These are phyloP conservation scores for Atherix ibis DNA, from an alignment of 2,888 invertebrate species.

Conservation along the genomic window DNA sequence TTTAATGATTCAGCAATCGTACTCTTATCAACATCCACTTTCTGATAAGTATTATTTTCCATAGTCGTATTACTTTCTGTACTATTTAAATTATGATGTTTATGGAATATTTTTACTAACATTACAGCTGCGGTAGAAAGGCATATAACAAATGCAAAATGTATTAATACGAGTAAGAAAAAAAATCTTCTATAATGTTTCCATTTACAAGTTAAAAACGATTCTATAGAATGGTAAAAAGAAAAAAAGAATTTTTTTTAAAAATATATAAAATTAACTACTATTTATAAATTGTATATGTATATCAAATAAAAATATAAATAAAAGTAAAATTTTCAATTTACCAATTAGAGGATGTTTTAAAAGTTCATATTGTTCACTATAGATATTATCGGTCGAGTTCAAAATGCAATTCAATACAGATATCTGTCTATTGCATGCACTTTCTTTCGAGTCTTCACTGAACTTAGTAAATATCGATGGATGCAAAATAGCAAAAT, in stretches of 20 bases:
- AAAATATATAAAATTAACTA: too few species aligned
- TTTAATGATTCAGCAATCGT: not conserved
- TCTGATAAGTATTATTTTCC: too few species aligned
- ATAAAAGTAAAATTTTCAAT: constrained; percentile 9
- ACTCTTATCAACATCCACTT: not conserved
- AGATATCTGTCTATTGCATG: constrained; percentile 26
- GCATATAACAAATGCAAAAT: constrained; percentile 29
- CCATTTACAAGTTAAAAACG: constrained; percentile 37
- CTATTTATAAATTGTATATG: too few species aligned
- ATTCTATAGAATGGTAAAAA: constrained; percentile 20
- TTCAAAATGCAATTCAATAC: constrained; percentile 30
- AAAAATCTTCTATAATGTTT: constrained; percentile 35
- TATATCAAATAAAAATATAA: too few species aligned
- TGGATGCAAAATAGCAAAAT: constrained; percentile 27
- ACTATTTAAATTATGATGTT: too few species aligned
- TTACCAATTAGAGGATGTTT: constrained; percentile 34
- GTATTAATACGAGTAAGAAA: constrained; percentile 28
- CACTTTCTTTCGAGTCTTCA: constrained; percentile 20
- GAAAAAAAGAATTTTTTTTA: not conserved
- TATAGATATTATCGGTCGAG: constrained; percentile 21
- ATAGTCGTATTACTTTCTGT: constrained; percentile 13
- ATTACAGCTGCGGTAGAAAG: constrained; percentile 19
- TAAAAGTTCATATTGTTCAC: constrained; percentile 23
- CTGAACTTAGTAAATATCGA: too few species aligned
- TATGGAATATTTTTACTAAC: constrained; percentile 8